phyloP scores from a whole-genome alignment of 2,888 invertebrate species.

The Ectobius pallidus region DNA sequence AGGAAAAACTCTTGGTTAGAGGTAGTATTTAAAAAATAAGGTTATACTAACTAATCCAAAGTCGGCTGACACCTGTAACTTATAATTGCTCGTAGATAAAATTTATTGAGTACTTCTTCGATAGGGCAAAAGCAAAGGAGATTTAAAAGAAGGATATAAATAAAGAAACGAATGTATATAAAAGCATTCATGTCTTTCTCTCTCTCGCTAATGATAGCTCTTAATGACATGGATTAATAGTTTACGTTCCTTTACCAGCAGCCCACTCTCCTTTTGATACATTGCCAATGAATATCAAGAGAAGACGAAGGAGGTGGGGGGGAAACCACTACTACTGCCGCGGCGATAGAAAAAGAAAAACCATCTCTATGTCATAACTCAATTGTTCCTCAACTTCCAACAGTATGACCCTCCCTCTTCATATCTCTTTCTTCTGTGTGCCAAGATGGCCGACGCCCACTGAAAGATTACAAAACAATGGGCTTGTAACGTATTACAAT shows the following conservation, averaged over 20 bases:
- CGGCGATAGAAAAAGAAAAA: constrained; percentile 21
- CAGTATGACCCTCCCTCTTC: constrained; percentile 39
- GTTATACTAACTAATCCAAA: constrained; percentile 22
- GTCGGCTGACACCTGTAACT: constrained; percentile 26
- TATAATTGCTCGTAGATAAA: constrained; percentile 31
- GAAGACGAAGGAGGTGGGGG: no score
- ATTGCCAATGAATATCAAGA: constrained; percentile 31
- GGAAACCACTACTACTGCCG: constrained; percentile 19
- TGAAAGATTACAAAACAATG: constrained; percentile 38
- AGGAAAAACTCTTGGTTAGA: background rate
- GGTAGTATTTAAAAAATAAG: constrained; percentile 23
- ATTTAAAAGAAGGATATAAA: constrained; percentile 33
- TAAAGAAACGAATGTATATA: constrained; percentile 32
- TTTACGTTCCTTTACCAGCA: constrained; percentile 34
- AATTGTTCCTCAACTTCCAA: constrained; percentile 36
- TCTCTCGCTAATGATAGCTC: constrained; percentile 42
- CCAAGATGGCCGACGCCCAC: constrained; percentile 42
- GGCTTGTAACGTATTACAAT: constrained; percentile 28
- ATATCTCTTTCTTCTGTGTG: constrained; percentile 41
- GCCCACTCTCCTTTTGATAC: constrained; percentile 33
- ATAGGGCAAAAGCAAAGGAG: background rate
- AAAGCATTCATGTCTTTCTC: constrained; percentile 34
- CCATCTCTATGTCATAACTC: constrained; percentile 39
- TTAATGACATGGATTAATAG: constrained; percentile 42
- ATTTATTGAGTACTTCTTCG: constrained; percentile 24